Evolutionary conservation across 1,140 invertebrate species (phyloP).

Genomic region (Zaprionus ornatus): DNA sequence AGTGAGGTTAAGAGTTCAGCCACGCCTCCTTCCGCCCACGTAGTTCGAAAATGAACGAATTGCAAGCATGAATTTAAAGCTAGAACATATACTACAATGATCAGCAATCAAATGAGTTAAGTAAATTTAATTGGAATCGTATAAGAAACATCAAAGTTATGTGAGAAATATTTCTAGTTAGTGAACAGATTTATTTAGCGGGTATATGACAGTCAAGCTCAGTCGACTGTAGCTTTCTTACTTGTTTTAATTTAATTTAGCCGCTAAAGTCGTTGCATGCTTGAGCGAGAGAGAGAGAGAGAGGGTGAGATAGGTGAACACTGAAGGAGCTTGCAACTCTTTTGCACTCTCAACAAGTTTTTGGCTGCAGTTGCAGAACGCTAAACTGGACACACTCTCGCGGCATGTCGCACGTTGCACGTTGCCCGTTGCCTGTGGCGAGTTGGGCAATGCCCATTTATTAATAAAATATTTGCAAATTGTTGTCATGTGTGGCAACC

Average conservation of each 20-base stretch:
- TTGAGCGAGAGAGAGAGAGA: background rate
- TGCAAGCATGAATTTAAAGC: too few relatives aligned
- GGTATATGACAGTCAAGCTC: too few relatives aligned
- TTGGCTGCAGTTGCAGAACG: slow-evolving; percentile 15
- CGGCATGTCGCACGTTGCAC: background rate
- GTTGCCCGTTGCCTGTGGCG: slow-evolving; percentile 33
- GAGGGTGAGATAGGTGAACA: background rate
- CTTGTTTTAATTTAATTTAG: slow-evolving; percentile 78
- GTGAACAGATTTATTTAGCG: too few relatives aligned
- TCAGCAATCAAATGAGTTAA: too few relatives aligned
- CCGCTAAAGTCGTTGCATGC: slow-evolving; percentile 66
- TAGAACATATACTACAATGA: too few relatives aligned
- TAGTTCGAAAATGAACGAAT: too few relatives aligned
- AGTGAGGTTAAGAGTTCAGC: too few relatives aligned
- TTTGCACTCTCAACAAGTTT: slow-evolving; percentile 51
- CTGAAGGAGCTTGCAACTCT: background rate
- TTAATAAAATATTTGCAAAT: slow-evolving; percentile 83
- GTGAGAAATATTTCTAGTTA: too few relatives aligned
- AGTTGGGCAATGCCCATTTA: slow-evolving; percentile 74
- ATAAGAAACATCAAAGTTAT: too few relatives aligned
- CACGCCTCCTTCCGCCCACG: too few relatives aligned
- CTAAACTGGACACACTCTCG: slow-evolving; percentile 3
- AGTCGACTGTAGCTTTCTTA: background rate
- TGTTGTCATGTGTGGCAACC: slow-evolving; percentile 74
- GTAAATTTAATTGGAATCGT: too few relatives aligned